These are phyloP conservation scores for Epizoanthus ramosus DNA, from an alignment of 92 coral and sea anemone genomes.

Conservation along the genomic window DNA sequence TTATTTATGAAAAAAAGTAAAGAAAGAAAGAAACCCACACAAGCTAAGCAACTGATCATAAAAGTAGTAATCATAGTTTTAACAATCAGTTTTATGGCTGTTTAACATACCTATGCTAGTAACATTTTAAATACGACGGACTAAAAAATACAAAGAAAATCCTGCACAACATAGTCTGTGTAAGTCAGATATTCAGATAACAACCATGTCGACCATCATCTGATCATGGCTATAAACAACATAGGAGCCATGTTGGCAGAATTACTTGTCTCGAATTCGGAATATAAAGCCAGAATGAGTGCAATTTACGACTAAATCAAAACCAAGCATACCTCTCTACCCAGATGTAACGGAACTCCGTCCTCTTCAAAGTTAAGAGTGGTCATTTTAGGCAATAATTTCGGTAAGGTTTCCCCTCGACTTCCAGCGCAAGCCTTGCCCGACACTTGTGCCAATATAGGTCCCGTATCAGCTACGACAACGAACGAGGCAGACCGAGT, in stretches of 20 bases:
- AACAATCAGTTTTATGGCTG: no score
- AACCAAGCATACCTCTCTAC: constrained; percentile 46
- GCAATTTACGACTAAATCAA: not conserved
- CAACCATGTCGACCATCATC: not conserved
- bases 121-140: no score
- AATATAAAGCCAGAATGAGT: not conserved
- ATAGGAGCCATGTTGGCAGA: constrained; percentile 61
- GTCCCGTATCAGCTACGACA: constrained; percentile 25
- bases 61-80: no score
- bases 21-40: no score
- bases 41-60: no score
- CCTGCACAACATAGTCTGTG: no score
- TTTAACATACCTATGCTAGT: no score
- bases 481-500: not conserved
- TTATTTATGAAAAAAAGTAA: no score
- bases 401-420: not conserved
- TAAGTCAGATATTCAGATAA: no score
- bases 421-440: not conserved
- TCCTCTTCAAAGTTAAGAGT: constrained; percentile 75
- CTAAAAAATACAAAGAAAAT: no score
- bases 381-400: constrained; percentile 44
- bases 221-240: constrained; percentile 10
- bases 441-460: constrained; percentile 26
- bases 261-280: no score
- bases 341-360: constrained; percentile 11